A percentile compares a stretch with the other conserved stretches of the same genome.
Evolutionary conservation across 2,113 vertebrate genomes (phyloP).

Genomic region (Otolemur garnettii): DNA sequence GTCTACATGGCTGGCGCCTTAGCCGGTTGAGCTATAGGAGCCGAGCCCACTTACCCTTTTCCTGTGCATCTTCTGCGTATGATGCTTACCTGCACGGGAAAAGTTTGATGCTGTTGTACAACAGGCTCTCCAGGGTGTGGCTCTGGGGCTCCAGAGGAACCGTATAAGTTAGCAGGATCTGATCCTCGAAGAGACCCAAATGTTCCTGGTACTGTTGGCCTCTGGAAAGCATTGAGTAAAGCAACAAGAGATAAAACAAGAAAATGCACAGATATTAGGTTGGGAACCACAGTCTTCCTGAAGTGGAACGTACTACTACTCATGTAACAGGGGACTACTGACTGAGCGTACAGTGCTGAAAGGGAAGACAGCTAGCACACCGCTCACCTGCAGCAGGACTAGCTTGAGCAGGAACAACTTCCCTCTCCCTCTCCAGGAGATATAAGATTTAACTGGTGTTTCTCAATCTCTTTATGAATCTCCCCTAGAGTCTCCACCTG

Average conservation of each 20-base stretch:
- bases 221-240: conserved; percentile 71
- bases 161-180: conserved; percentile 89
- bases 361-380: neutral
- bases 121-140: conserved; percentile 87
- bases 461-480: neutral
- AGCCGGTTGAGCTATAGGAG: too few relatives aligned
- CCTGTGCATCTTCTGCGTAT: fast-evolving
- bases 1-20: too few relatives aligned
- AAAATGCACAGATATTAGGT: neutral
- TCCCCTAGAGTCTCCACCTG: too few relatives aligned
- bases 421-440: neutral
- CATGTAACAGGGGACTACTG: neutral
- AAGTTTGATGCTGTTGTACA: conserved; percentile 89
- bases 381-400: neutral
- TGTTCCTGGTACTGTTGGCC: conserved; percentile 86
- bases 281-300: neutral
- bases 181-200: conserved; percentile 90
- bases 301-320: neutral
- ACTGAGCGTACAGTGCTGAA: neutral
- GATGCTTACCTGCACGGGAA: conserved; percentile 92
- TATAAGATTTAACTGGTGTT: neutral
- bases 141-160: conserved; percentile 88
- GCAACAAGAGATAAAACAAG: neutral
- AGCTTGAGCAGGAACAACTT: neutral
- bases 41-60: fast-evolving